Base-by-base conservation (phyloP, 1,140 invertebrate species). In the Pemphigus obesinymphae region DNA sequence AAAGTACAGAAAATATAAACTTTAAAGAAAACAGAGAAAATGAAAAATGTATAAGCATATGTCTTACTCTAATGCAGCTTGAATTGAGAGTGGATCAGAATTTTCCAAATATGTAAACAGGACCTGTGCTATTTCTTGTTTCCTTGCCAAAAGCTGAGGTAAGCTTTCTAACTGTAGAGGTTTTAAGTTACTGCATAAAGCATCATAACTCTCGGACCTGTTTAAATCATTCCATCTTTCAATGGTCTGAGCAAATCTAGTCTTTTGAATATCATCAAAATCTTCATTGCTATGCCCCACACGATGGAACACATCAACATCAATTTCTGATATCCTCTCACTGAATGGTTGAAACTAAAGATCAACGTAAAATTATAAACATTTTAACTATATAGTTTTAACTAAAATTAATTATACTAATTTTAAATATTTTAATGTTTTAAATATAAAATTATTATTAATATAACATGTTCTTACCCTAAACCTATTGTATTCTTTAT, bases 191-290 rank as follows among this genome's bases (percentile, higher is more conserved):
- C 90, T 90, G 34, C 91, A 88, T 83, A 97, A 94, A 29, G 89
- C 88, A 68, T 90, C 89, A 88, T 93, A 98, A 85, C 93, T 92
- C 84, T 95, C 90, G 2, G 95, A 94, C 78, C 94, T 90, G 88
- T 97, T 96, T 29, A 96, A 88, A 50, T 92, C 91, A 85, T 90
- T 91, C 95, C 95, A 97, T 90, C 96, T 96, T 83, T 92, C 88
- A n/a, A 97, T 85, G 0, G 94, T 90, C 86, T 94, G 90, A 85
- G 91, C 88, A 86, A 97, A 96, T 86, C 91, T 92, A 4, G 94
- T 94, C 84, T 92, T 90, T 50, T 87, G 86, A 82, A 93, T 91
- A 84, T 93, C 91, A 50, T 90, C 89, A 40, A 90, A 88, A 50
- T 90, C 88, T 85, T 92, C 89, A 86, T 93, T 90, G 85, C 89